phyloP scores from a whole-genome alignment of 2,797 vertebrate genomes.

The Erethizon dorsatum region DNA sequence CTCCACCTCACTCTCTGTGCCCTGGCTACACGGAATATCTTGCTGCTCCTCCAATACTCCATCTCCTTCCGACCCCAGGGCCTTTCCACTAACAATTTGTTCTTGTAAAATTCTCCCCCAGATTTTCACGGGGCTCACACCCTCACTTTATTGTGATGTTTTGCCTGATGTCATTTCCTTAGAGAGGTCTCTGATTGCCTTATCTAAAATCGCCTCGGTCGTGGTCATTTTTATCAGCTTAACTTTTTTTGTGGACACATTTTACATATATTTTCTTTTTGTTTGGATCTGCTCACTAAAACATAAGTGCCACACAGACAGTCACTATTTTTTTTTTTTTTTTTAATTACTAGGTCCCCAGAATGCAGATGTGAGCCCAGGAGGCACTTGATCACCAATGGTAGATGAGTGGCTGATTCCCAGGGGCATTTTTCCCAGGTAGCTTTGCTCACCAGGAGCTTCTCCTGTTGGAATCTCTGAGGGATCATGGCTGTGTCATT shows the following conservation, averaged over 20 bases:
- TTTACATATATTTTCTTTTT: background rate
- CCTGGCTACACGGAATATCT: accelerated
- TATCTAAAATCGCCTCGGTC: background rate
- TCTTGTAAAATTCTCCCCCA: accelerated
- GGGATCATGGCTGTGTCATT: background rate
- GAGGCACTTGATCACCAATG: too few relatives aligned
- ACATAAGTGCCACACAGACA: accelerated
- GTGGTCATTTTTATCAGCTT: background rate
- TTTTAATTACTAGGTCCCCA: background rate
- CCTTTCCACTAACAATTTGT: background rate
- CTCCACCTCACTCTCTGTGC: accelerated
- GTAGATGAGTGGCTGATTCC: background rate
- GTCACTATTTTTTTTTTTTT: background rate
- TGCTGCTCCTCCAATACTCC: background rate
- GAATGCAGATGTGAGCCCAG: background rate
- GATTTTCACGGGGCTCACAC: background rate
- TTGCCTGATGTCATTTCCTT: background rate
- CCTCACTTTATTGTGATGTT: background rate
- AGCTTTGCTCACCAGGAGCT: background rate
- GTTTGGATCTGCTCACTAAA: background rate
- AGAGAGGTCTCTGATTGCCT: background rate
- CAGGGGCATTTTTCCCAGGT: background rate
- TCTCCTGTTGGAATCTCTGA: background rate
- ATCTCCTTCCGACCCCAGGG: background rate
- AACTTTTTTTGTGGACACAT: background rate